phyloP scores from a whole-genome alignment of 2,113 vertebrate genomes.

The Sterrhoptilus dennistouni region DNA sequence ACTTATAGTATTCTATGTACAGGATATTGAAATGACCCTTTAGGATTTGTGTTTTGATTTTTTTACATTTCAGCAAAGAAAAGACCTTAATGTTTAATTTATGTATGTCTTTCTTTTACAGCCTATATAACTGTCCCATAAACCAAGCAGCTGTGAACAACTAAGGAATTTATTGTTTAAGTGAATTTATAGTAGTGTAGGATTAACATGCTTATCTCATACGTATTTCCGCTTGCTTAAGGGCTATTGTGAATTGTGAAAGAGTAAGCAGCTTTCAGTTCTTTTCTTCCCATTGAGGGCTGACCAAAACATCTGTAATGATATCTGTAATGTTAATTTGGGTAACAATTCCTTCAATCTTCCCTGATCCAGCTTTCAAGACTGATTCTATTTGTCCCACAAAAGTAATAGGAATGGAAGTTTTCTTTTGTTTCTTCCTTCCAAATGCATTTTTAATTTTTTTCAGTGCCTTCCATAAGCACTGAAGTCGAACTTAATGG shows the following conservation, averaged over 20 bases:
- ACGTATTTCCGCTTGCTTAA: not conserved
- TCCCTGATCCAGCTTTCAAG: not conserved
- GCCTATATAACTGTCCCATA: not conserved
- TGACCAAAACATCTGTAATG: not conserved
- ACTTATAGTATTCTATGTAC: not conserved
- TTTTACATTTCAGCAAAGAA: not conserved
- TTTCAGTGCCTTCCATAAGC: not conserved
- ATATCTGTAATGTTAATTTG: not conserved
- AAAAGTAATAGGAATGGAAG: not conserved
- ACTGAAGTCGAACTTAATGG: not conserved
- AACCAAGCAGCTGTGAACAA: not conserved
- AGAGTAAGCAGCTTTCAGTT: not conserved
- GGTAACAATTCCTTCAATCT: not conserved
- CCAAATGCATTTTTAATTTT: not conserved
- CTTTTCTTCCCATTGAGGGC: not conserved
- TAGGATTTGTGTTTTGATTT: not conserved
- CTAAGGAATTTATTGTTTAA: not conserved
- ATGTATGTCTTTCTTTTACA: not conserved
- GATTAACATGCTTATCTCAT: not conserved
- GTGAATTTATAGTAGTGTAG: not conserved
- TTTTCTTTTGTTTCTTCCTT: not conserved
- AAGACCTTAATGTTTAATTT: not conserved
- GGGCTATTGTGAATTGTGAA: not conserved
- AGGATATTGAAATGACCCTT: not conserved
- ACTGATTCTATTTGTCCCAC: not conserved